phyloP scores from a whole-genome alignment of 2,888 invertebrate genomes.

The Hyppa rectilinea region DNA sequence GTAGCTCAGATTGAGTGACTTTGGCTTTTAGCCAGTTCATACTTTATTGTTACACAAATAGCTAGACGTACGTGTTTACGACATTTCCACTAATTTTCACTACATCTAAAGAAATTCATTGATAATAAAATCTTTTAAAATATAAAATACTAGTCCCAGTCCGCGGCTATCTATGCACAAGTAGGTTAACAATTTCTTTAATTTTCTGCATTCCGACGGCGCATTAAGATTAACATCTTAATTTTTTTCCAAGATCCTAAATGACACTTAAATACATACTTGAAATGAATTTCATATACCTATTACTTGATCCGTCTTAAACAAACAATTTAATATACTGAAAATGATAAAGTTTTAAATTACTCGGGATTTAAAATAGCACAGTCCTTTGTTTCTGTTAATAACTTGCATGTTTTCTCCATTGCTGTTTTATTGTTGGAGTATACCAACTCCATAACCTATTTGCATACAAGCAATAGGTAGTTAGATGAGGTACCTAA shows the following conservation, averaged over 20 bases:
- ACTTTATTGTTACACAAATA: slow-evolving; percentile 89
- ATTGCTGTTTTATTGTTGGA: slow-evolving; percentile 15
- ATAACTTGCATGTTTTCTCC: slow-evolving; percentile 16
- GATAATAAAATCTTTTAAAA: slow-evolving; percentile 72
- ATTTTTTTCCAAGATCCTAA: slow-evolving; percentile 23
- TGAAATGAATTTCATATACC: slow-evolving; percentile 21
- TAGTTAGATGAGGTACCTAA: slow-evolving; percentile 41
- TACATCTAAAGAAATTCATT: slow-evolving; percentile 78
- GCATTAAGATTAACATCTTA: slow-evolving; percentile 17
- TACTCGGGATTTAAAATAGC: slow-evolving; percentile 19
- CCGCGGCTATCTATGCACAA: slow-evolving; percentile 31
- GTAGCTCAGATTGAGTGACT: slow-evolving; percentile 80
- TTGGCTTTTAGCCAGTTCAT: slow-evolving; percentile 86
- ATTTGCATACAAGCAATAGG: slow-evolving; percentile 46
- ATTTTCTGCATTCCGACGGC: slow-evolving; percentile 16
- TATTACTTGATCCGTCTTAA: slow-evolving; percentile 15
- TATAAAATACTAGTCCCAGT: slow-evolving; percentile 64
- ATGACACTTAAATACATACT: slow-evolving; percentile 15
- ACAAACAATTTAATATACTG: slow-evolving; percentile 14
- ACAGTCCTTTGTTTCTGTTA: slow-evolving; percentile 25
- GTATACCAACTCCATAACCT: slow-evolving; percentile 17
- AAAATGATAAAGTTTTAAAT: slow-evolving; percentile 22
- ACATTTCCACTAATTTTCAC: slow-evolving; percentile 84
- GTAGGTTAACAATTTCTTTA: slow-evolving; percentile 41
- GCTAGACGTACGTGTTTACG: slow-evolving; percentile 83